A percentile compares a stretch with the other conserved stretches of the same genome.
These are phyloP conservation scores for Cataglyphis livida DNA, from an alignment of 2,888 invertebrate genomes.

Conservation along the genomic window DNA sequence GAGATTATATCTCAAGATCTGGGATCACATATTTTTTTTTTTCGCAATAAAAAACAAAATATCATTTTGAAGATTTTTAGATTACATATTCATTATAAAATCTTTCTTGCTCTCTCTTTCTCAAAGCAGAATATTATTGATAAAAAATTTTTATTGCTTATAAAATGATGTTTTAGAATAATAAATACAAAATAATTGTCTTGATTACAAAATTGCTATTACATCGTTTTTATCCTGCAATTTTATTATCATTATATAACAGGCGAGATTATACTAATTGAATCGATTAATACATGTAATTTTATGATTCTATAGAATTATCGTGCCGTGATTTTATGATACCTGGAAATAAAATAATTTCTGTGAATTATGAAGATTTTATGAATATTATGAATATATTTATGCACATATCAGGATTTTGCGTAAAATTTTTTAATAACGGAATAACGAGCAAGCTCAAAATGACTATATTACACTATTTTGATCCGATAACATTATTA, in stretches of 20 bases:
- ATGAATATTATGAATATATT: neutral
- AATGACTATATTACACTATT: neutral
- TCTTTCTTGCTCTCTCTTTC: neutral
- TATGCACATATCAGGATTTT: neutral
- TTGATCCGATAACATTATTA: slow-evolving; percentile 6
- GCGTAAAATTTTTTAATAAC: neutral
- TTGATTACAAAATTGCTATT: neutral
- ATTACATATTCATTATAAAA: neutral
- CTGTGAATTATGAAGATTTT: neutral
- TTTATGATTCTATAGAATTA: no score
- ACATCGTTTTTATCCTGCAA: neutral
- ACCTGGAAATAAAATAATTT: neutral
- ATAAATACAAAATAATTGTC: slow-evolving; percentile 4
- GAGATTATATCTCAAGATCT: neutral
- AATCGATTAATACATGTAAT: neutral
- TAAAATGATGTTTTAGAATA: neutral
- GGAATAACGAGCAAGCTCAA: neutral
- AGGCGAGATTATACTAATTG: neutral
- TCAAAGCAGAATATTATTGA: neutral
- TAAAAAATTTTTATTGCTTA: neutral
- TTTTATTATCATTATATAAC: slow-evolving; percentile 18
- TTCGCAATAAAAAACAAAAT: neutral
- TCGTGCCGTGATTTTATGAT: no score
- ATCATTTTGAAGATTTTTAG: neutral
- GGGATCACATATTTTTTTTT: neutral